Percentiles rank a stretch among this genome's conserved stretches.
Conservation (phyloP, 2,113 vertebrate genomes). For the Conger conger region DNA sequence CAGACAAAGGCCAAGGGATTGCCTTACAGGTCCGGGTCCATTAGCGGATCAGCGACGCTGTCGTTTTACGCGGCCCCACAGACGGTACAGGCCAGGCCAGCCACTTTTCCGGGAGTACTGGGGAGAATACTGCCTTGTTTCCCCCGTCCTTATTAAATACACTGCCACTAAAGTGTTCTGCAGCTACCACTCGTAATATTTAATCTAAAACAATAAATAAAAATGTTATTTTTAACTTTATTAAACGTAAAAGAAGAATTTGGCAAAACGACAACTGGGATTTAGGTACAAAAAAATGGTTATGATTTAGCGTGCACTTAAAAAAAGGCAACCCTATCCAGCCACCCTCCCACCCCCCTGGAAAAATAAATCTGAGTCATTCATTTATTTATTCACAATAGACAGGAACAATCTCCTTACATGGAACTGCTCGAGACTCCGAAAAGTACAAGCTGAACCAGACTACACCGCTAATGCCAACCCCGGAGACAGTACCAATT, state of each 20-base stretch:
- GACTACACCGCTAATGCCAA: background rate
- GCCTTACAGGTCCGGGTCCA: slow-evolving; percentile 64
- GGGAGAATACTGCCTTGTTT: slow-evolving; percentile 18
- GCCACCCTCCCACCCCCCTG: too few relatives aligned
- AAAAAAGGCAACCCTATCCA: background rate
- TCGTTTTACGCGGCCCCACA: slow-evolving; percentile 49
- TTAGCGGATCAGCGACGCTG: slow-evolving; percentile 60
- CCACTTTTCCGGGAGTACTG: slow-evolving; percentile 33
- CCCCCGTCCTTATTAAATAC: slow-evolving; percentile 38
- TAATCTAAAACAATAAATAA: slow-evolving; percentile 1
- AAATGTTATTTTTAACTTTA: background rate
- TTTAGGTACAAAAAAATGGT: background rate
- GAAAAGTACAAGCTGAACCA: background rate
- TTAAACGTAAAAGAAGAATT: background rate
- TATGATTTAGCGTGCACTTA: background rate
- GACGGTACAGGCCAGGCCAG: slow-evolving; percentile 40
- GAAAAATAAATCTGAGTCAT: too few relatives aligned
- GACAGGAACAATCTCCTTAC: background rate
- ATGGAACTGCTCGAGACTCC: background rate
- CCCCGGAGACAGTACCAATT: background rate
- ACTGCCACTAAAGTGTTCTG: background rate
- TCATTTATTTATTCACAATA: background rate
- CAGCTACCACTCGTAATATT: slow-evolving; percentile 6
- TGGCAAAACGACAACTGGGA: background rate
- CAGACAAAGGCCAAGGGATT: slow-evolving; percentile 72